Evolutionary conservation across 2,113 vertebrate species (phyloP), one percentile per base, ranked within the genome.

Genomic region (Neofelis nebulosa): DNA sequence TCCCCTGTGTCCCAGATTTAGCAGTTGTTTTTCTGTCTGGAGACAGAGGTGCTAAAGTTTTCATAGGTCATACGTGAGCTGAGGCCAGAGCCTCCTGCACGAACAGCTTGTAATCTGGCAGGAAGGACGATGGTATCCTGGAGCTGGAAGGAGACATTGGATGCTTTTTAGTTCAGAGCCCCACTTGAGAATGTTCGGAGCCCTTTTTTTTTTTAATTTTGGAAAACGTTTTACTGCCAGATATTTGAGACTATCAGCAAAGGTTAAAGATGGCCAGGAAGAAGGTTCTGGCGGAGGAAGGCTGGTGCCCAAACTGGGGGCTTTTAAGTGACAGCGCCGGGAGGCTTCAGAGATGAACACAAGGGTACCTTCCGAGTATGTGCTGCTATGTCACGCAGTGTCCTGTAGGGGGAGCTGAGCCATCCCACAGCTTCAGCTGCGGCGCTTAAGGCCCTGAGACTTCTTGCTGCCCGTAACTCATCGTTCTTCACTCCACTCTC

Each of bases 11-110:
- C 92, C 55, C 90, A 69, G 18, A 87, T 71, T 57, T 68, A 85
- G 71, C 36, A 81, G 66, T 71, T 93, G 87, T 82, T 95, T 78
- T 94, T 95, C 61, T 38, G 76, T 85, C 50, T 69, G 74, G 73
- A 71, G 86, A 89, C 31, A 94, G 66, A 94, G 76, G 12, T 88
- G 83, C 73, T 79, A 63, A 94, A 85, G 23, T 66, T 90, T 97
- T 95, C 97, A 88, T 74, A 71, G 88, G 92, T 97, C 96, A 45
- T 5, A 48, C 25, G 2, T 68, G 21, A 93, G 48, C 71, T 63
- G 57, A 69, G 10, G 4, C 14, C 23, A 69, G 11, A 83, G 87
- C 63, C 78, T 80, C 13, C 18, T 0, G 0, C 3, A 1, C 45
- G 86, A 55, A 45, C 38, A 78, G 52, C 52, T 78, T 65, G 33